Percentiles rank a stretch among this genome's conserved stretches.
Evolutionary conservation across 2,113 vertebrate species (phyloP).

Genomic region (Piaya cayana): DNA sequence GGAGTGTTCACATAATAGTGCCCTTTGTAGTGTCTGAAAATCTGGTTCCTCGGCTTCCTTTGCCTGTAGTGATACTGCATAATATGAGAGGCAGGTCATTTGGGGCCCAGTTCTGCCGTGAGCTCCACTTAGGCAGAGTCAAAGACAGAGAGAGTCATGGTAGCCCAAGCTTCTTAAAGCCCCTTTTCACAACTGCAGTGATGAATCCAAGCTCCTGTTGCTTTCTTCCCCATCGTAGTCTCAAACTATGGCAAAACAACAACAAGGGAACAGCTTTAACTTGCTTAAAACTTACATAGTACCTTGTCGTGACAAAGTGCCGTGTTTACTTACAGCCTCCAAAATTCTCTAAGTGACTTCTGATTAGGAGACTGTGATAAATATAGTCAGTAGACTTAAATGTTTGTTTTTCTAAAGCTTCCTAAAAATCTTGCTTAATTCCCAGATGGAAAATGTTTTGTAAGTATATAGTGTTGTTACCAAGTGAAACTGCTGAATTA

Average conservation of each 20-base stretch:
- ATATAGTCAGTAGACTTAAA: background rate
- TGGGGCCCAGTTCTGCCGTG: background rate
- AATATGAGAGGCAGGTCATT: background rate
- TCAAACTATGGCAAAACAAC: background rate
- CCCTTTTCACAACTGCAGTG: background rate
- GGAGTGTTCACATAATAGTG: background rate
- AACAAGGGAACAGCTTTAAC: background rate
- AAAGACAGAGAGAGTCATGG: background rate
- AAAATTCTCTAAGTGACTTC: background rate
- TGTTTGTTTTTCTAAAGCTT: background rate
- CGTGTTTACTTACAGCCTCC: background rate
- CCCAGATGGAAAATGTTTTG: background rate
- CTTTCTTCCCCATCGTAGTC: background rate
- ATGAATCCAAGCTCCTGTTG: background rate
- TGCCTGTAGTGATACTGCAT: background rate
- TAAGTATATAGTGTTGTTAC: background rate
- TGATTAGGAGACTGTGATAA: background rate
- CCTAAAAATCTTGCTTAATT: background rate
- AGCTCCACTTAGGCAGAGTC: background rate
- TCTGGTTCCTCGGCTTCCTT: slow-evolving; percentile 37
- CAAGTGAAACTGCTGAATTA: background rate
- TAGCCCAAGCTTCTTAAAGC: background rate
- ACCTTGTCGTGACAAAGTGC: background rate
- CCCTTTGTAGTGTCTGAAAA: slow-evolving; percentile 47
- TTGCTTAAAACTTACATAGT: background rate